Evolutionary conservation across 2,113 vertebrate genomes (phyloP).

Genomic region (Clarias macrocephalus): DNA sequence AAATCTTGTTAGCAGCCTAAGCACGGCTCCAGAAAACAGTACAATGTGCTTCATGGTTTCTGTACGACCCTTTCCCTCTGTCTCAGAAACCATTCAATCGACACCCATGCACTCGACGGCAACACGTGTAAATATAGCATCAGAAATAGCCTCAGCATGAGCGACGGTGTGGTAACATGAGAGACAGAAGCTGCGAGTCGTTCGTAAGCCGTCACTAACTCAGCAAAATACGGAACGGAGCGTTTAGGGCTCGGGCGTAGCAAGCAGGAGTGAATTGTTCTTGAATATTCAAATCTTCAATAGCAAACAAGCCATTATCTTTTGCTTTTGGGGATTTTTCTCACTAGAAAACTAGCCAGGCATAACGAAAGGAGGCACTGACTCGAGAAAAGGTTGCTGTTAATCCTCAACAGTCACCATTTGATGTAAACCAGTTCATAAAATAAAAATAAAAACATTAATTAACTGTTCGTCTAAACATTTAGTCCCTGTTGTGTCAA

Average conservation of each 20-base stretch:
- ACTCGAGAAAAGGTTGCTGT: not conserved
- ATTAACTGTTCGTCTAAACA: slow-evolving; percentile 8
- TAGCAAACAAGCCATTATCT: not conserved
- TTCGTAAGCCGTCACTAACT: not conserved
- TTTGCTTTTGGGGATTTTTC: not conserved
- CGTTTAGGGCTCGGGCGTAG: not conserved
- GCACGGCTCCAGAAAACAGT: not conserved
- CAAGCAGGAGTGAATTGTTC: not conserved
- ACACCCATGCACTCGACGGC: slow-evolving; percentile 24
- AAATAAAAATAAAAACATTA: slow-evolving; percentile 9
- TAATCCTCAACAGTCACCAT: slow-evolving; percentile 9
- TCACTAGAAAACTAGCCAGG: not conserved
- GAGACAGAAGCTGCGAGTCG: slow-evolving; percentile 9
- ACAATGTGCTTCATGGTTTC: slow-evolving; percentile 8
- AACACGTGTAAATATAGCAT: not conserved
- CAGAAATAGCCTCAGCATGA: slow-evolving; percentile 37
- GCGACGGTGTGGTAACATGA: slow-evolving; percentile 25
- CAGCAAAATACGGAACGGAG: not conserved
- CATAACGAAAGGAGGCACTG: not conserved
- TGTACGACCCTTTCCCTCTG: slow-evolving; percentile 3
- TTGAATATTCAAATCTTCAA: not conserved
- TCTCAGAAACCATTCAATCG: slow-evolving; percentile 37
- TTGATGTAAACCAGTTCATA: slow-evolving; percentile 9
- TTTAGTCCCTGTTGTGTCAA: not conserved
- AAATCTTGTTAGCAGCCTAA: not conserved